Evolutionary conservation across 1,140 invertebrate genomes (phyloP).

Genomic region (Drosophila takahashii): DNA sequence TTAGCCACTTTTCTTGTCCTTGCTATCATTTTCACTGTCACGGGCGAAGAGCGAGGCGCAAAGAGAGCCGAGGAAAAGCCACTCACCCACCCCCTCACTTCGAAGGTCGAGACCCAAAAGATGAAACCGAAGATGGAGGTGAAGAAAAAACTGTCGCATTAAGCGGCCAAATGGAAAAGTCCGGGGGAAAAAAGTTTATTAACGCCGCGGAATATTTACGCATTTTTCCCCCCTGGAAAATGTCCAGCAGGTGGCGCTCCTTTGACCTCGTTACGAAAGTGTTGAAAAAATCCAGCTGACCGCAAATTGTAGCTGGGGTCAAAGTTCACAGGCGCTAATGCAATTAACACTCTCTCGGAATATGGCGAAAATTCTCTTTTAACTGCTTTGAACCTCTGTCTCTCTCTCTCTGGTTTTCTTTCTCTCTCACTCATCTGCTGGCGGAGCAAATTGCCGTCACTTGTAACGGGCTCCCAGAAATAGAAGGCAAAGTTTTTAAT

Average conservation of each 20-base stretch:
- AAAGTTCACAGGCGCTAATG: slow-evolving; percentile 62
- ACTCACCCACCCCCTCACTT: background rate
- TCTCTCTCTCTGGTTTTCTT: background rate
- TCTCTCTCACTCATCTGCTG: slow-evolving; percentile 26
- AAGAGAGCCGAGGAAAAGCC: slow-evolving; percentile 16
- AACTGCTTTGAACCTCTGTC: background rate
- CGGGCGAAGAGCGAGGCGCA: slow-evolving; percentile 28
- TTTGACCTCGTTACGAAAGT: slow-evolving; percentile 73
- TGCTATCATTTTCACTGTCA: slow-evolving; percentile 72
- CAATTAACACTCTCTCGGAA: slow-evolving; percentile 67
- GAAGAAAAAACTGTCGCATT: slow-evolving; percentile 24
- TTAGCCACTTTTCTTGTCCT: slow-evolving; percentile 58
- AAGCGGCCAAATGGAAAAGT: slow-evolving; percentile 31
- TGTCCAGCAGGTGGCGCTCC: slow-evolving; percentile 15
- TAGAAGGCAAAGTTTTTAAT: slow-evolving; percentile 58
- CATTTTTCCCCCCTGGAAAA: slow-evolving; percentile 2
- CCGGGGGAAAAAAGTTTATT: slow-evolving; percentile 61
- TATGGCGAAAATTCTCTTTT: slow-evolving; percentile 6
- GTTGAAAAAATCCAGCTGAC: slow-evolving; percentile 57
- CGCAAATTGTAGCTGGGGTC: slow-evolving; percentile 65
- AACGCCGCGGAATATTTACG: slow-evolving; percentile 49
- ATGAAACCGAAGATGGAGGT: background rate
- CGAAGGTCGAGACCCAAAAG: slow-evolving; percentile 25
- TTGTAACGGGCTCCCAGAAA: slow-evolving; percentile 67
- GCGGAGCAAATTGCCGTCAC: slow-evolving; percentile 64